Evolutionary conservation across 1,140 invertebrate species (phyloP).

Genomic region (Wiebesia pumilae): DNA sequence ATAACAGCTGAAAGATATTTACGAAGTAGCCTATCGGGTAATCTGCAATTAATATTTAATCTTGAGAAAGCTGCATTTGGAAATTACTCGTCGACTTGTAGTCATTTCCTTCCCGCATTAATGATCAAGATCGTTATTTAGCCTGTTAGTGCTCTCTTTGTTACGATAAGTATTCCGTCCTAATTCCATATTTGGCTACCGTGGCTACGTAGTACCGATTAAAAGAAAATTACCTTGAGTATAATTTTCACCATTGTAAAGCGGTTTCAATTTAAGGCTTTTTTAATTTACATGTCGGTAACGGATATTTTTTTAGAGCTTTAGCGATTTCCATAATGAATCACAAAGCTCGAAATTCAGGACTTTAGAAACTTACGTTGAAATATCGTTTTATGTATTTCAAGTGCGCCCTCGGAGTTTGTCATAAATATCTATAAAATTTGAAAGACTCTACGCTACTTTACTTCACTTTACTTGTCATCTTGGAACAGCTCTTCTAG

Average conservation of each 20-base stretch:
- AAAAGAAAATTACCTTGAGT: not conserved
- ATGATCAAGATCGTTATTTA: not conserved
- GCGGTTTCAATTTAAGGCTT: not conserved
- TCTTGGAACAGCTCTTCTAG: not conserved
- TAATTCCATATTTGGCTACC: not conserved
- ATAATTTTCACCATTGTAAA: not conserved
- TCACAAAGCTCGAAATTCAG: not conserved
- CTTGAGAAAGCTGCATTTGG: not conserved
- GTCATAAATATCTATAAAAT: not conserved
- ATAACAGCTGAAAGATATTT: not conserved
- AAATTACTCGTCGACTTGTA: not conserved
- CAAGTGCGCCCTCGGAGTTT: not conserved
- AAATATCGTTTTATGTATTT: not conserved
- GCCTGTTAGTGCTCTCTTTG: not conserved
- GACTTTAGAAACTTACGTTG: not conserved
- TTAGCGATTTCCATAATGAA: not conserved
- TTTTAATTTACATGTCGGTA: constrained; percentile 2
- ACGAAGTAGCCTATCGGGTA: not conserved
- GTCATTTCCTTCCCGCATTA: not conserved
- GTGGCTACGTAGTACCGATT: not conserved
- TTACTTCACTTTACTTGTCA: too few relatives aligned
- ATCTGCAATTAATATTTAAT: not conserved
- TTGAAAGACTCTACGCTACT: not conserved
- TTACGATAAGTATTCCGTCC: not conserved
- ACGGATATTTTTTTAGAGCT: not conserved